phyloP scores from a whole-genome alignment of 2,113 vertebrate genomes.

The Rhinopithecus roxellana region DNA sequence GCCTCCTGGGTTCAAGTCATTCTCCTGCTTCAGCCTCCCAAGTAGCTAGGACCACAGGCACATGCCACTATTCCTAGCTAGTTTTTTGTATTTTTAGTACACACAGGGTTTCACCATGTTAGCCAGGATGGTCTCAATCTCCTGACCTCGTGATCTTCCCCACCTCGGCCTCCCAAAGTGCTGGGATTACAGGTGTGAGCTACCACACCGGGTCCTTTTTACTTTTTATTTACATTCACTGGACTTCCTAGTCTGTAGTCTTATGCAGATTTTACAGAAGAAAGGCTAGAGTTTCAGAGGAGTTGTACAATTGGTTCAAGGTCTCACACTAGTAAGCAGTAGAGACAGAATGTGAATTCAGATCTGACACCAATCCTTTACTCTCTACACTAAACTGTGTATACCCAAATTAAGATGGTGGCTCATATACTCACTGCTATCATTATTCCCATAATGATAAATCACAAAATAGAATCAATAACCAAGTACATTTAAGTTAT shows the following conservation, averaged over 20 bases:
- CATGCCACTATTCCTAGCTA: too few relatives aligned
- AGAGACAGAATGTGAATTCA: conserved; percentile 6
- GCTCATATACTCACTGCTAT: neutral
- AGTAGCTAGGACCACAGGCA: too few relatives aligned
- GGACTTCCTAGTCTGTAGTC: neutral
- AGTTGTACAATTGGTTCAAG: neutral
- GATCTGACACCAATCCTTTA: neutral
- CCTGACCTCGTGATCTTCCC: too few relatives aligned
- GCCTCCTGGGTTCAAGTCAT: too few relatives aligned
- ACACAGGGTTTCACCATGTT: too few relatives aligned
- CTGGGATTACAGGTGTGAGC: too few relatives aligned
- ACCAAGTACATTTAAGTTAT: neutral
- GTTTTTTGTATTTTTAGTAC: too few relatives aligned
- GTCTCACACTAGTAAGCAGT: neutral
- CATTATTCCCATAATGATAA: neutral
- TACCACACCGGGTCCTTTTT: too few relatives aligned
- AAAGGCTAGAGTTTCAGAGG: neutral
- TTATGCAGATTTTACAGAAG: neutral
- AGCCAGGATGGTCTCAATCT: too few relatives aligned
- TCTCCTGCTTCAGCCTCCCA: too few relatives aligned
- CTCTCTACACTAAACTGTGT: neutral
- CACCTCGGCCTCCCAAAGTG: too few relatives aligned
- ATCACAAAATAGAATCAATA: neutral
- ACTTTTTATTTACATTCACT: too few relatives aligned
- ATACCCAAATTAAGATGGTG: neutral